Base-by-base conservation (phyloP, 2,113 vertebrate species). In the Ammospiza nelsoni region DNA sequence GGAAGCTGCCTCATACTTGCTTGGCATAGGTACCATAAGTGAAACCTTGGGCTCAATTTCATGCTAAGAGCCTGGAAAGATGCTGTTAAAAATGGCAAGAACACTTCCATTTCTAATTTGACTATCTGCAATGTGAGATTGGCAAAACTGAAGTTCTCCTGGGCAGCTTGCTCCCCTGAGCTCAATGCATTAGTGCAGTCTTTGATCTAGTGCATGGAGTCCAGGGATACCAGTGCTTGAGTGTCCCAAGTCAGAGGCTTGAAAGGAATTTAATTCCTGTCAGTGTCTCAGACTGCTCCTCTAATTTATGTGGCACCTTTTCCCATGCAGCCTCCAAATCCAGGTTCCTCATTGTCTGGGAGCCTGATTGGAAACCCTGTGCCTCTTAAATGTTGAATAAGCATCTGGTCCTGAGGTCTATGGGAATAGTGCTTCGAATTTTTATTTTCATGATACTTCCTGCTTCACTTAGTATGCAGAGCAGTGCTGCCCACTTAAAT, bases 401-500 rank as follows among this genome's bases (percentile, higher is more conserved):
- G 82, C 74, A 84, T 73, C 63, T 95, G 65, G 23, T 63, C 37
- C 73, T 76, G 62, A 89, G 81, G 41, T 75, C 57, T 58, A 0
- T 66, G 87, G 81, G 54, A 95, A 72, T 28, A 63, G 58, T 86
- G 83, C 88, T 92, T 90, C 61, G 73, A 75, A 94, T 92, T 96
- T 95, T 90, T 74, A 65, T 95, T 90, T 93, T 67, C 63, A 2
- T 77, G 59, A 43, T 83, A 63, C 87, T 86, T 94, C 66, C 83
- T 86, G 68, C 76, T 96, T 94, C 65, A 49, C 71, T 96, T 90
- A 65, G 86, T 63, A 95, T 96, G 92, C 96, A 61, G 80, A 95
- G 84, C 77, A 31, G 80, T n/a, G 24, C 44, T 94, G 84, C 91
- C 94, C 76, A 81, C 94, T 96, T 95, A 96, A 95, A 96, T 93